Evolutionary conservation across 1,140 invertebrate species (phyloP).

Genomic region (Drosophila parabipectinata): DNA sequence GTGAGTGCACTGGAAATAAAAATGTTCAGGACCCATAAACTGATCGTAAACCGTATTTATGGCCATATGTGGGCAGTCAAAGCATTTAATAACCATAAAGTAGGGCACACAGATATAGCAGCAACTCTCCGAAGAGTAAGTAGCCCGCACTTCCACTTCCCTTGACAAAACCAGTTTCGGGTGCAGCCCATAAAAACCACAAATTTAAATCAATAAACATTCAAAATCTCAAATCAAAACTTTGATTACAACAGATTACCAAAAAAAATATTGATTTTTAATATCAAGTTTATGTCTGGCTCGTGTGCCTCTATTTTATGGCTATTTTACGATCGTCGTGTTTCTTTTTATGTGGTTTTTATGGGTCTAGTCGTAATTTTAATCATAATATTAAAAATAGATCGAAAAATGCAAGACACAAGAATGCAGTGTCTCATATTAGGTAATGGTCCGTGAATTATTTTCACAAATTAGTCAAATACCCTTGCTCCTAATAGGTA

Average conservation of each 20-base stretch:
- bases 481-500: not conserved
- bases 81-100: conserved; percentile 35
- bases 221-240: conserved; percentile 6
- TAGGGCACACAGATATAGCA: conserved; percentile 9
- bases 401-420: conserved; percentile 8
- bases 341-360: conserved; percentile 28
- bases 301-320: conserved; percentile 19
- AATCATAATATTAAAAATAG: conserved; percentile 35
- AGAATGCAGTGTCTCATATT: not conserved
- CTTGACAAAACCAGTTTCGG: conserved; percentile 1
- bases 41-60: conserved; percentile 24
- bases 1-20: conserved; percentile 85
- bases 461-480: not conserved
- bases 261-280: conserved; percentile 15
- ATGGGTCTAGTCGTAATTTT: conserved; percentile 37
- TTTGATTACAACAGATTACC: conserved; percentile 15
- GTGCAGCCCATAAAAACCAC: conserved; percentile 13
- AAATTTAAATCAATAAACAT: conserved; percentile 34
- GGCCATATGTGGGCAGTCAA: conserved; percentile 29
- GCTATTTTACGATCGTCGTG: conserved; percentile 9
- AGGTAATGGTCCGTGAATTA: not conserved
- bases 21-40: conserved; percentile 10
- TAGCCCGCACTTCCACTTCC: conserved; percentile 4
- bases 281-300: conserved; percentile 29
- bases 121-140: conserved; percentile 1